Base-by-base conservation (phyloP, 2,888 invertebrate species). In the Apoda limacodes region DNA sequence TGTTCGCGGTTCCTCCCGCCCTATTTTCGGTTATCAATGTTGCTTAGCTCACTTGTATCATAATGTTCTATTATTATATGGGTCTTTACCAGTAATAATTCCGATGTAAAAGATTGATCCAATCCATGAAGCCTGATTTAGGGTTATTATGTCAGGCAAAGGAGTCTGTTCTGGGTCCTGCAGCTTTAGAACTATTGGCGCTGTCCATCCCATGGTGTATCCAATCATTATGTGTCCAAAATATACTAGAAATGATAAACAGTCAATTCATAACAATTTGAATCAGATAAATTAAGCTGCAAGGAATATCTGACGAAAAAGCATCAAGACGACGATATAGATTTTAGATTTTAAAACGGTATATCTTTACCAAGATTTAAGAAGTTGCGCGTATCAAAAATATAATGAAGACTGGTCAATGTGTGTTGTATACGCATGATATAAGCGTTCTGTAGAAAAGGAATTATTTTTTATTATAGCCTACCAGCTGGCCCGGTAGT, bases 31-130 rank as follows among this genome's bases (percentile, higher is more conserved):
- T n/a, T n/a, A n/a, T n/a, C n/a, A n/a, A n/a, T n/a, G n/a, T n/a
- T n/a, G n/a, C n/a, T n/a, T n/a, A n/a, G n/a, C n/a, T n/a, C n/a
- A n/a, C n/a, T n/a, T n/a, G n/a, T n/a, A n/a, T n/a, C n/a, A n/a
- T n/a, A n/a, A n/a, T n/a, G n/a, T n/a, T n/a, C n/a, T n/a, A n/a
- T n/a, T n/a, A n/a, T n/a, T n/a, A n/a, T n/a, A n/a, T n/a, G n/a
- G n/a, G n/a, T n/a, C 13, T 30, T 17, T 41, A 60, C 83, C 83
- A 4, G 75, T 43, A 13, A 80, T 67, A 9, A 83, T 72, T 2
- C 85, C 85, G 12, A 84, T 37, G 0, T 83, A 68, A 6, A 83
- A 43, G 10, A 83, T 47, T 1, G 82, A 82, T 0, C 82, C 84
- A 13, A 86, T 67, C 83, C 84, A 85, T 1, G 84, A 80, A 0